Conservation (phyloP, 2,888 invertebrate species). For the Eumacrocentrus americanus region DNA sequence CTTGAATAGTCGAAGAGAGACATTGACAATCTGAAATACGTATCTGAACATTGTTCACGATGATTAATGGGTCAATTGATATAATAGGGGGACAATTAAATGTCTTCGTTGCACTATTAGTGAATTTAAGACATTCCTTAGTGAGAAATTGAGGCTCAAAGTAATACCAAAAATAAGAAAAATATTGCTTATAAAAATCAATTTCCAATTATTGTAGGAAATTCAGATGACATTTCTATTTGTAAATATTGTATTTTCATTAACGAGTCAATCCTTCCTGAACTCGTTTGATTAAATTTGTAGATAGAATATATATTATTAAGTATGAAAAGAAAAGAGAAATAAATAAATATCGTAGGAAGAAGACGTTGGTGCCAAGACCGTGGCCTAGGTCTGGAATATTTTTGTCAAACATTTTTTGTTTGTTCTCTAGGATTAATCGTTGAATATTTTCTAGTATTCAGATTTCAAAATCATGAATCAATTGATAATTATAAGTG, state of each 20-base stretch:
- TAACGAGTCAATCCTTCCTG: neutral
- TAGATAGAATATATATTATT: neutral
- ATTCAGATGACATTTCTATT: slow-evolving; percentile 15
- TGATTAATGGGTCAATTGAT: neutral
- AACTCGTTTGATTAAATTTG: neutral
- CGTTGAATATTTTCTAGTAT: neutral
- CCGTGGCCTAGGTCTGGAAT: slow-evolving; percentile 1
- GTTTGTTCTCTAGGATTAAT: neutral
- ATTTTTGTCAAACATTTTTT: slow-evolving; percentile 12
- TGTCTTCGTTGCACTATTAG: neutral
- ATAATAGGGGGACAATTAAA: neutral
- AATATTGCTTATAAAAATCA: neutral
- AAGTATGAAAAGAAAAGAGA: neutral
- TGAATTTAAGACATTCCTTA: neutral
- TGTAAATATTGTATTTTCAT: slow-evolving; percentile 21
- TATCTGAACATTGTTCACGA: neutral
- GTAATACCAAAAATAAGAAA: neutral
- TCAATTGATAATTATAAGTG: neutral
- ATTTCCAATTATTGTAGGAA: slow-evolving; percentile 3
- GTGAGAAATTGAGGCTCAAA: neutral
- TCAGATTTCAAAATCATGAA: neutral
- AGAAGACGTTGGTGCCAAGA: neutral
- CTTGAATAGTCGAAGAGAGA: neutral
- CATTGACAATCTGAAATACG: slow-evolving; percentile 1
- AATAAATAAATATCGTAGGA: neutral